Evolutionary conservation across 2,113 vertebrate species (phyloP).

Genomic region (Apus apus): DNA sequence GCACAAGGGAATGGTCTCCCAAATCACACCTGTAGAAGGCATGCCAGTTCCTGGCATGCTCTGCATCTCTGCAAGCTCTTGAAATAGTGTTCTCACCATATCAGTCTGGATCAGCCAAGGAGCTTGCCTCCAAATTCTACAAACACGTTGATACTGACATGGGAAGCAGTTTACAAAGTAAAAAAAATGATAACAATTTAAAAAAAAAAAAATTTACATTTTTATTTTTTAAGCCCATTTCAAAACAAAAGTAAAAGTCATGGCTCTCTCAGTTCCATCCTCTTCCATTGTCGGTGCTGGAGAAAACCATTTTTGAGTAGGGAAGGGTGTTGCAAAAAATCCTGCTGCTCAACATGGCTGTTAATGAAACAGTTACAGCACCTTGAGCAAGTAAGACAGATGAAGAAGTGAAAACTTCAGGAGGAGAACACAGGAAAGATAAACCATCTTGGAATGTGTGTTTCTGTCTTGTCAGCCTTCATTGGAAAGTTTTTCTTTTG

Average conservation of each 20-base stretch:
- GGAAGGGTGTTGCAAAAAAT: background rate
- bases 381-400: background rate
- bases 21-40: background rate
- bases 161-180: background rate
- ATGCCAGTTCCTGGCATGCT: background rate
- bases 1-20: background rate
- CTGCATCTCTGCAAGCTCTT: background rate
- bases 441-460: background rate
- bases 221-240: background rate
- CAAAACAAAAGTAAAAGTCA: background rate
- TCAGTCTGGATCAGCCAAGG: background rate
- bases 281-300: background rate
- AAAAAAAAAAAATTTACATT: background rate
- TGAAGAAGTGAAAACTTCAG: background rate
- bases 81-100: background rate
- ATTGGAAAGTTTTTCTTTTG: background rate
- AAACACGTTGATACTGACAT: background rate
- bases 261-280: background rate
- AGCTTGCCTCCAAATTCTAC: background rate
- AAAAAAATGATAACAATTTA: background rate
- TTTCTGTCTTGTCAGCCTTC: background rate
- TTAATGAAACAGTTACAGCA: background rate
- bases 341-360: background rate
- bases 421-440: background rate
- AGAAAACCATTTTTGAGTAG: background rate